Base-by-base conservation (phyloP, 1,140 invertebrate genomes). In the Rhagoletis zephyria region DNA sequence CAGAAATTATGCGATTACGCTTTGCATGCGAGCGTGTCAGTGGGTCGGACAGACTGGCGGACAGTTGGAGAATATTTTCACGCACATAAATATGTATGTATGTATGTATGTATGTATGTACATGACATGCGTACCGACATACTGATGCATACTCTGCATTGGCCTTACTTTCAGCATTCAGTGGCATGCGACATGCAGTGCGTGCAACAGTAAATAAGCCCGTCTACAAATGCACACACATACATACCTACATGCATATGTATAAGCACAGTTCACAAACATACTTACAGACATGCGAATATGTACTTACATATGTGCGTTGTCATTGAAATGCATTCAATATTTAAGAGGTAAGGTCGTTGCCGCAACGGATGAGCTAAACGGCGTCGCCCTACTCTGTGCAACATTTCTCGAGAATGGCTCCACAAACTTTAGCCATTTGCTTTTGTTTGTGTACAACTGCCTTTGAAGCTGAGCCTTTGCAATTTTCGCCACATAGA, bases 1-100 rank as follows among this genome's bases (percentile, higher is more conserved):
- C 87, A 88, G 87, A 88, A 88, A 88, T 88, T 86, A 88, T 88
- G 85, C 87, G 87, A 88, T 87, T 88, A 88, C 87, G 63, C 81
- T 81, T 85, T 63, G 61, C 56, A 85, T 85, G 85, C 85, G 60
- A 60, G 59, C 85, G 42, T 81, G 51, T 56, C 74, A 81, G 74
- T 81, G 74, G 45, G 74, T 81, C 74, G 74, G 51, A 81, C 74
- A 14, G 74, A 56, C 48, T 5, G 74, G 14, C 45, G 16, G 48
- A 16, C 51, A 56, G 42, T 81, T 7, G 74, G 5, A n/a, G 74
- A 19, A 56, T 81, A 81, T 56, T 14, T 81, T 7, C 9, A 14
- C 16, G 56, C 56, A 81, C 16, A 56, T 81, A 81, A 16, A 4
- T 77, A n/a, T 56, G 6, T n/a, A 81, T 56, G 19, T 81, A 19